phyloP scores from a whole-genome alignment of 2,797 vertebrate genomes.

The Gymnothorax javanicus region DNA sequence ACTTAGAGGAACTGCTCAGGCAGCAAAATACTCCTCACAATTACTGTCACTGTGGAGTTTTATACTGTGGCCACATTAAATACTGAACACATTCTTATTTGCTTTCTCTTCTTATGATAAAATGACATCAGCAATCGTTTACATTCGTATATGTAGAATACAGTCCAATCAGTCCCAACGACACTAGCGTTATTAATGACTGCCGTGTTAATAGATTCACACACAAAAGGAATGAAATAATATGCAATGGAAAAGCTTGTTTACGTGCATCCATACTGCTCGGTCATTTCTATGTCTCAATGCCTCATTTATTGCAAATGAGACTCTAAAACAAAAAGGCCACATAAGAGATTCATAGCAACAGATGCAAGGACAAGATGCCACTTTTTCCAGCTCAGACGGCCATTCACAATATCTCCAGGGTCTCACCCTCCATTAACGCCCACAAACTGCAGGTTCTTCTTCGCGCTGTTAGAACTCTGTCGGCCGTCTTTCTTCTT shows the following conservation, averaged over 20 bases:
- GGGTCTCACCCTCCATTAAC: constrained; percentile 93
- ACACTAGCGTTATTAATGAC: not conserved
- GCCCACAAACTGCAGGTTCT: constrained; percentile 98
- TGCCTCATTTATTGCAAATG: not conserved
- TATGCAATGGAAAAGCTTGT: not conserved
- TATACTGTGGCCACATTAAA: not conserved
- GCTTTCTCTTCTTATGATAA: not conserved
- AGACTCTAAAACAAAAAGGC: not conserved
- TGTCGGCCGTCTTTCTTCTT: constrained; percentile 91
- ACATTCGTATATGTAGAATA: not conserved
- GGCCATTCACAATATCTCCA: constrained; percentile 14
- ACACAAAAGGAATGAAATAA: not conserved
- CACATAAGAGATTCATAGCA: constrained; percentile 9
- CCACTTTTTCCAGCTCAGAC: not conserved
- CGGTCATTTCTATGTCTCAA: not conserved
- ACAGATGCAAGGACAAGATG: not conserved
- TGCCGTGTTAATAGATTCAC: not conserved
- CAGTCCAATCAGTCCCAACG: not conserved
- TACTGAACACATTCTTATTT: not conserved
- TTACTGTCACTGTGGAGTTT: not conserved
- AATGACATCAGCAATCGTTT: not conserved
- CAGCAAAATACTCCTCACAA: not conserved
- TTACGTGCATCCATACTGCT: not conserved
- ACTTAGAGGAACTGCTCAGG: not conserved
- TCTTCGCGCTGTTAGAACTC: constrained; percentile 85